Base-by-base conservation (phyloP, 2,113 vertebrate genomes). In the Dolichallabes microphthalmus region DNA sequence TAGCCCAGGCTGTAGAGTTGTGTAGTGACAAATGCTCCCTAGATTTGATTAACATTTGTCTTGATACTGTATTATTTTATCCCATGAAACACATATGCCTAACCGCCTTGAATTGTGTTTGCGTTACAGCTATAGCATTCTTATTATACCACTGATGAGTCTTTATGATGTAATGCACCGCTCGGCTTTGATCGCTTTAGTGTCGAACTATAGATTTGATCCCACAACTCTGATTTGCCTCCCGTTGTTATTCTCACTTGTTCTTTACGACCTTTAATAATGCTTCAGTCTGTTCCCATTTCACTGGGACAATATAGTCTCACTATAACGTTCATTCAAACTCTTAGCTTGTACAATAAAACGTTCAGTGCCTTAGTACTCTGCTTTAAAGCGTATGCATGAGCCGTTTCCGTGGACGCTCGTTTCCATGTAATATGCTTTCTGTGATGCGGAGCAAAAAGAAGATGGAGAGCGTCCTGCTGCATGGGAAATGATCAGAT, bases 361-460 rank as follows among this genome's bases (percentile, higher is more conserved):
- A 32, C 30, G 15, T 30, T 27, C 25, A n/a, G 4, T 57, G 11
- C 63, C 63, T 64, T 30, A 66, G 63, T 20, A 39, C 68, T 69
- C 10, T 35, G 64, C 30, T 57, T 14, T 19, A 39, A 20, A 71
- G 17, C 20, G 35, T 17, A 17, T 20, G 7, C 0, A 10, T 35
- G 30, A 39, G 7, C 68, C 20, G 5, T 73, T 73, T 25, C 35
- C 19, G 50, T 12, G 20, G 19, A 25, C 25, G 39, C 69, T 45
- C 10, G 7, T 73, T 73, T 20, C 58, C 50, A 25, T 53, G 45
- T 45, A 17, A 14, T n/a, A n/a, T 92, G 45, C 8, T 90, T 90
- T 90, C 89, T 61, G 61, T 91, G 96, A 94, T 94, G 88, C 94
- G 94, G 86, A 95, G 93, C 4, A 92, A 91, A 88, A 92, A 89